These are phyloP conservation scores for Anolis sagrei DNA, from an alignment of 2,113 vertebrate species.

Conservation along the genomic window DNA sequence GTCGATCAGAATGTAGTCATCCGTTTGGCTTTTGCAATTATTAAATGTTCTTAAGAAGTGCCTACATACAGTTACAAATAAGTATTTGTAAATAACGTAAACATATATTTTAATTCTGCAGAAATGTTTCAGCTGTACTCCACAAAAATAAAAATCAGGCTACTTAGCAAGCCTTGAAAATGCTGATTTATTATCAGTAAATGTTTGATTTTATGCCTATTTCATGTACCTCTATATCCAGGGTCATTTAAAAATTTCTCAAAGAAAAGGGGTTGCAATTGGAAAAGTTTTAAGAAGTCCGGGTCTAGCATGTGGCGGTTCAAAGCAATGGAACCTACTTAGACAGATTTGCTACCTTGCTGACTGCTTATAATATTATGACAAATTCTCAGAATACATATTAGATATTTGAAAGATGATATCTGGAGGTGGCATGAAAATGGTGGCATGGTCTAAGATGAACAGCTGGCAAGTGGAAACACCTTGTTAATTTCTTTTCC, in stretches of 20 bases:
- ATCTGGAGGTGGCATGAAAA: slow-evolving; percentile 15
- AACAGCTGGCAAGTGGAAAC: neutral
- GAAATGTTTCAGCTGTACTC: too few species aligned
- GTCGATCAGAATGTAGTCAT: neutral
- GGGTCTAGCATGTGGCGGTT: too few species aligned
- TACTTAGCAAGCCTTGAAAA: too few species aligned
- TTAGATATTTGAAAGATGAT: neutral
- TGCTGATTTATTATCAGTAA: too few species aligned
- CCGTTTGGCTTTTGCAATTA: neutral
- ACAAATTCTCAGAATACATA: neutral
- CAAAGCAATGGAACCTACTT: too few species aligned
- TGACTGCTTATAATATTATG: neutral
- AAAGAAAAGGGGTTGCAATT: too few species aligned
- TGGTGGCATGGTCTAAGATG: neutral
- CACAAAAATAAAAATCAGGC: too few species aligned
- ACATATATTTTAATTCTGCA: neutral
- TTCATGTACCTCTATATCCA: too few species aligned
- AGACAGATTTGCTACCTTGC: slow-evolving; percentile 2
- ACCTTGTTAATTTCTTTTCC: neutral
- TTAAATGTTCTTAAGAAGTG: neutral
- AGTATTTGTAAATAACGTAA: neutral
- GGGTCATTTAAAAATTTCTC: too few species aligned
- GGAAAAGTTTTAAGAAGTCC: too few species aligned
- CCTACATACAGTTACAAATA: neutral
- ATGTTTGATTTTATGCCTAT: too few species aligned